Evolutionary conservation across 2,797 vertebrate species (phyloP), one percentile per base, ranked within the genome.

Genomic region (Petrocephalus sullivani): DNA sequence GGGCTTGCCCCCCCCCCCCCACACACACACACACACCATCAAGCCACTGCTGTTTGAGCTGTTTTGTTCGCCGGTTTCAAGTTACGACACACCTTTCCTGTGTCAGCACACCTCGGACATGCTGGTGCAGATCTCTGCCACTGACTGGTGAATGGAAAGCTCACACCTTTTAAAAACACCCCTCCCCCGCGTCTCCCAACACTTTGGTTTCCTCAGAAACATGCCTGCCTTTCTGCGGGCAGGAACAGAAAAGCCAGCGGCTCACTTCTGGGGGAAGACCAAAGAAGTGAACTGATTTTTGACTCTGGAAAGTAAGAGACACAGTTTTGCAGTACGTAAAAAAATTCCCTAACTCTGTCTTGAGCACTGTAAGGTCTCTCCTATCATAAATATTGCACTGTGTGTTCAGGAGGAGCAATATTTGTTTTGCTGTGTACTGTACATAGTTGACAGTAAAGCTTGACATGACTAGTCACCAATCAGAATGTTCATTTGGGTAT

Each of bases 21-120:
- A n/a, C n/a, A n/a, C n/a, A n/a, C n/a, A n/a, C n/a, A 67, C 61
- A 71, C 60, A 67, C 46, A 33, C 33, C 33, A 2, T 51, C 41
- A 58, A 81, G 64, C 53, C 21, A 33, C n/a, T 41, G 54, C 93
- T 93, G 93, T 93, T 90, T 10, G 87, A 93, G 93, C 93, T 94
- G 94, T 93, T 89, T 89, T 92, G 91, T 54, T 51, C 91, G 89
- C 89, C 91, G 87, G 91, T 93, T 92, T 93, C 92, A 92, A 92
- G 93, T 94, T 89, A 93, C 94, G 92, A 91, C 81, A 84, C 89
- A 90, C 28, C 60, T 57, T 83, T 85, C 86, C 61, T 87, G 28
- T 92, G 93, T 95, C 94, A 94, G 81, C 89, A 19, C 67, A 1
- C 89, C 92, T 49, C n/a, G 16, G 54, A 54, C 78, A 88, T 60